Evolutionary conservation across 1,140 invertebrate species (phyloP).

Genomic region (Stegodyphus mimosarum): DNA sequence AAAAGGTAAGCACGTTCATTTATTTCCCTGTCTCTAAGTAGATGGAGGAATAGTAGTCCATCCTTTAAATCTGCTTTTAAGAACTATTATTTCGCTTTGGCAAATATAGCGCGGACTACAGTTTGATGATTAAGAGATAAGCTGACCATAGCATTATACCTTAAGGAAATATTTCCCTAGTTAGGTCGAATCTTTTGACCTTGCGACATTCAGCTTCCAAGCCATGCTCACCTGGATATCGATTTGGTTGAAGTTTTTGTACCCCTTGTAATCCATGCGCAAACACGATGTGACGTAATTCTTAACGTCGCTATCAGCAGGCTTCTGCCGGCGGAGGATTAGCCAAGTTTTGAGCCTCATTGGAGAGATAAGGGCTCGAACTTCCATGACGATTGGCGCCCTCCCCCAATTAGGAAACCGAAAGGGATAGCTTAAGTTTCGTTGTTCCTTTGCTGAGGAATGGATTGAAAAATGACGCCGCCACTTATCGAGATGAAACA

Average conservation of each 20-base stretch:
- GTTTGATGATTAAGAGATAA: no score
- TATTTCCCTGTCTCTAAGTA: no score
- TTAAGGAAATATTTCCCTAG: no score
- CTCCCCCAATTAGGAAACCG: background rate
- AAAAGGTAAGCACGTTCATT: no score
- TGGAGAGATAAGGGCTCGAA: slow-evolving; percentile 31
- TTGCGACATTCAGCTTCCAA: no score
- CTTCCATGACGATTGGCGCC: slow-evolving; percentile 8
- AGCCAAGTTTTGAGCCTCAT: slow-evolving; percentile 45
- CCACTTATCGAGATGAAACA: slow-evolving; percentile 53
- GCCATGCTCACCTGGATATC: background rate
- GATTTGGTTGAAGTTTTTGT: slow-evolving; percentile 20
- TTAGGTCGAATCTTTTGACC: no score
- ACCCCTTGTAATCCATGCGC: background rate
- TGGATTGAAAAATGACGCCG: slow-evolving; percentile 45
- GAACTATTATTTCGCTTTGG: no score
- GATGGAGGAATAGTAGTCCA: no score
- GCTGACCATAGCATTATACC: no score
- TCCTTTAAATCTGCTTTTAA: no score
- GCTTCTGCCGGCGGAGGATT: slow-evolving; percentile 39
- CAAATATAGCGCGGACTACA: no score
- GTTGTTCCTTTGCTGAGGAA: slow-evolving; percentile 9
- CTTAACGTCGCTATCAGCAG: slow-evolving; percentile 41
- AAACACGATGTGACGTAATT: slow-evolving; percentile 41
- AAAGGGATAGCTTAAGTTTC: background rate